Percentiles rank a stretch among this genome's conserved stretches.
Evolutionary conservation across 2,797 vertebrate genomes (phyloP).

Genomic region (Etheostoma perlongum): DNA sequence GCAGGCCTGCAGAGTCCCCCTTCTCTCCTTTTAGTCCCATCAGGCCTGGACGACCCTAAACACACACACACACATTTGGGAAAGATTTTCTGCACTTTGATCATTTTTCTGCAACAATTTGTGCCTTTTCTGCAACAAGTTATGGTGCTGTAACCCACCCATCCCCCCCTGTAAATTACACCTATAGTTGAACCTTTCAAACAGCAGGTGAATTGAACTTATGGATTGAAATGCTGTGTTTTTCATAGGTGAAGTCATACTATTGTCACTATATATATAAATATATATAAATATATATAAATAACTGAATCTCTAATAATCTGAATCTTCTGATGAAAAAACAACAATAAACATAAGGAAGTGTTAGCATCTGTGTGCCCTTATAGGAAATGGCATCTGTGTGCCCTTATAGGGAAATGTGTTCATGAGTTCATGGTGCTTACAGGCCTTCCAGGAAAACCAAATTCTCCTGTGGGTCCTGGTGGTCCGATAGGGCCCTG

Average conservation of each 20-base stretch:
- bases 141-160: no score
- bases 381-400: background rate
- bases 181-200: no score
- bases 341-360: background rate
- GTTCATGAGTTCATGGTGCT: slow-evolving; percentile 62
- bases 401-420: background rate
- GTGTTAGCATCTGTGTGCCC: background rate
- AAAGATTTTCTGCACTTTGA: background rate
- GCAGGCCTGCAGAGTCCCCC: slow-evolving; percentile 82
- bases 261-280: no score
- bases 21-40: slow-evolving; percentile 89
- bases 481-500: slow-evolving; percentile 91
- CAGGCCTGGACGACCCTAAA: slow-evolving; percentile 91
- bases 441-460: slow-evolving; percentile 93
- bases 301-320: background rate
- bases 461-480: slow-evolving; percentile 94
- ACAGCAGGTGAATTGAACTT: background rate
- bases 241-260: background rate
- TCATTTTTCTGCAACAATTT: no score
- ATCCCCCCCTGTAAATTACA: no score
- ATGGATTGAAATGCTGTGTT: background rate
- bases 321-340: background rate
- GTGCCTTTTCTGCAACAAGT: no score
- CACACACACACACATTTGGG: background rate
- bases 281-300: no score